phyloP scores from a whole-genome alignment of 1,140 invertebrate genomes.

The Leptinotarsa defecta region DNA sequence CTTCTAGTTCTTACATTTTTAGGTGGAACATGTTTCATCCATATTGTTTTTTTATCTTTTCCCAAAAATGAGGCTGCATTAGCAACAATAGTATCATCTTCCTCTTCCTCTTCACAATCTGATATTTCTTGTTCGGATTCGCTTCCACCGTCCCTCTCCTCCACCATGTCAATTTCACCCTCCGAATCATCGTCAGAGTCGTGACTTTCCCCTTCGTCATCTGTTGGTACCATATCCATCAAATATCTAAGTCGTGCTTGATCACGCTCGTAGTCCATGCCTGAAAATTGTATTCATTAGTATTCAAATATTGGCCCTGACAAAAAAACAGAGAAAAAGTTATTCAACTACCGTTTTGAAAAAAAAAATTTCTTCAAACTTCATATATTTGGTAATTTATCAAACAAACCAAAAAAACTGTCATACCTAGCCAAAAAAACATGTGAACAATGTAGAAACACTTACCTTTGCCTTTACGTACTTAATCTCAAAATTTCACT shows the following conservation, averaged over 20 bases:
- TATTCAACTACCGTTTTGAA: constrained; percentile 9
- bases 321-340: neutral
- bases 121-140: constrained; percentile 26
- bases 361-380: too few relatives aligned
- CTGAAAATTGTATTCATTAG: constrained; percentile 21
- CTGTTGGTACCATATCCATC: constrained; percentile 11
- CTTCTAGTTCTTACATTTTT: constrained; percentile 4
- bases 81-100: neutral
- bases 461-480: constrained; percentile 8
- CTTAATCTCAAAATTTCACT: constrained; percentile 2
- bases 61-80: neutral
- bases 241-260: constrained; percentile 14
- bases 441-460: constrained; percentile 8
- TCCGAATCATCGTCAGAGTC: neutral
- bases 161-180: neutral
- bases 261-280: constrained; percentile 19
- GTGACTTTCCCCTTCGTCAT: neutral
- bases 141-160: constrained; percentile 9
- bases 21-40: neutral
- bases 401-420: neutral
- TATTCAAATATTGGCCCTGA: constrained; percentile 15
- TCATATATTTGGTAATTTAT: too few relatives aligned
- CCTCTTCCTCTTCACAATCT: constrained; percentile 12
- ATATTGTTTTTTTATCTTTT: constrained; percentile 15
- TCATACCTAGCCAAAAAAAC: constrained; percentile 2